Evolutionary conservation across 2,113 vertebrate genomes (phyloP).

Genomic region (Actenoides lindsayi): DNA sequence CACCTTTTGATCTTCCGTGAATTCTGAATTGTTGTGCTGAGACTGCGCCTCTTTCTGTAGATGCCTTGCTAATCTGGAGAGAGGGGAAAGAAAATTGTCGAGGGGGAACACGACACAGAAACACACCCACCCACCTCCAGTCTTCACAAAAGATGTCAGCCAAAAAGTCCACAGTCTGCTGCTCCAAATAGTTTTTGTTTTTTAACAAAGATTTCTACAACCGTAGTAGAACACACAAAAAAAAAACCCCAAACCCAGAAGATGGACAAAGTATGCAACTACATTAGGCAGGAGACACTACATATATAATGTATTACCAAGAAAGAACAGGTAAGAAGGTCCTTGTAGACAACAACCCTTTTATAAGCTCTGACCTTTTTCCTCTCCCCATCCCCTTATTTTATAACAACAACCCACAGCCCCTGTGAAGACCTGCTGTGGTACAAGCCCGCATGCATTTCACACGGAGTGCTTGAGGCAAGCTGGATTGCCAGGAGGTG

Average conservation of each 20-base stretch:
- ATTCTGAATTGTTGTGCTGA: constrained; percentile 87
- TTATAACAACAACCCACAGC: neutral
- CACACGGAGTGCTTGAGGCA: neutral
- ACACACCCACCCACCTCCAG: neutral
- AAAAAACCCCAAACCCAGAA: neutral
- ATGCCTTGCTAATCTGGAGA: constrained; percentile 90
- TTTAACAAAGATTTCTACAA: neutral
- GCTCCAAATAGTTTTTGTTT: neutral
- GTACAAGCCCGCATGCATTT: rapidly evolving
- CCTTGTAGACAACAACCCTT: neutral
- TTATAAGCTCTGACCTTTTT: neutral
- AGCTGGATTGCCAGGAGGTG: neutral
- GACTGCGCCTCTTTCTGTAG: constrained; percentile 96
- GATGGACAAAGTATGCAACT: neutral
- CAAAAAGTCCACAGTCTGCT: neutral
- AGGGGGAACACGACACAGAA: neutral
- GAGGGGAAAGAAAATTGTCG: constrained; percentile 3
- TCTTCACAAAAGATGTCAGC: neutral
- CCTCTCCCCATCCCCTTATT: neutral
- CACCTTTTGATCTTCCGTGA: constrained; percentile 99
- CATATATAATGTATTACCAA: neutral
- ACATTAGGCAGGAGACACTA: neutral
- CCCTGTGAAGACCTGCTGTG: neutral
- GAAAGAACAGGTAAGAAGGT: neutral
- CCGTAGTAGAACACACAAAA: neutral